These are phyloP conservation scores for Sitodiplosis mosellana DNA, from an alignment of 1,140 invertebrate genomes.

Conservation along the genomic window DNA sequence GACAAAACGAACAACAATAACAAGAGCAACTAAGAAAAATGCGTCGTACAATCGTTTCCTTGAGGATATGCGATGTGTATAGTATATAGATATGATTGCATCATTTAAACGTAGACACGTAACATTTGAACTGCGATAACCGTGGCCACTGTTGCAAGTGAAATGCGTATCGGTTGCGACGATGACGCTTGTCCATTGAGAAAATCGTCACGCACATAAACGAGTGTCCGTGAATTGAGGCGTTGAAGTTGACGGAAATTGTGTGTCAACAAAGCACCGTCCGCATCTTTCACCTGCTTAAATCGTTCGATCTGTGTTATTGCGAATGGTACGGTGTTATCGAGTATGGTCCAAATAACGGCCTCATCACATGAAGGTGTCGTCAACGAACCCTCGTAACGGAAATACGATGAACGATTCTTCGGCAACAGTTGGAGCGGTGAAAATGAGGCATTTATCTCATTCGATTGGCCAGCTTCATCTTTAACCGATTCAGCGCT, in stretches of 20 bases:
- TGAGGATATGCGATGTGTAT: too few relatives aligned
- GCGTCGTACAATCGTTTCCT: too few relatives aligned
- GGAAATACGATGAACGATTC: slow-evolving; percentile 34
- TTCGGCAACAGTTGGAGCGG: slow-evolving; percentile 31
- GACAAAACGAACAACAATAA: too few relatives aligned
- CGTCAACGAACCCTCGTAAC: slow-evolving; percentile 55
- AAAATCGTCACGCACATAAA: slow-evolving; percentile 10
- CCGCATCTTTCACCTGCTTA: slow-evolving; percentile 20
- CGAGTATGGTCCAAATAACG: slow-evolving; percentile 54
- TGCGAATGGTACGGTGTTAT: slow-evolving; percentile 35
- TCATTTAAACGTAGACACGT: too few relatives aligned
- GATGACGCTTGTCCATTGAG: too few relatives aligned
- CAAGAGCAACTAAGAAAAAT: too few relatives aligned
- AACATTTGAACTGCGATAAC: too few relatives aligned
- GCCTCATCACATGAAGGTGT: slow-evolving; percentile 53
- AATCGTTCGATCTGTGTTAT: slow-evolving; percentile 30
- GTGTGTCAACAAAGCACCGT: slow-evolving; percentile 20
- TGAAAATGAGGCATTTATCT: slow-evolving; percentile 17
- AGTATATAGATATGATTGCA: too few relatives aligned
- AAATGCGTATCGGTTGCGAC: too few relatives aligned
- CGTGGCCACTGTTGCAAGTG: too few relatives aligned
- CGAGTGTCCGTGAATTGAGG: slow-evolving; percentile 19
- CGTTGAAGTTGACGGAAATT: slow-evolving; percentile 27
- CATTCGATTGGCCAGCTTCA: slow-evolving; percentile 10
- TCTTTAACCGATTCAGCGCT: slow-evolving; percentile 22